Conservation (phyloP, 2,797 vertebrate species). For the Channallabes apus region DNA sequence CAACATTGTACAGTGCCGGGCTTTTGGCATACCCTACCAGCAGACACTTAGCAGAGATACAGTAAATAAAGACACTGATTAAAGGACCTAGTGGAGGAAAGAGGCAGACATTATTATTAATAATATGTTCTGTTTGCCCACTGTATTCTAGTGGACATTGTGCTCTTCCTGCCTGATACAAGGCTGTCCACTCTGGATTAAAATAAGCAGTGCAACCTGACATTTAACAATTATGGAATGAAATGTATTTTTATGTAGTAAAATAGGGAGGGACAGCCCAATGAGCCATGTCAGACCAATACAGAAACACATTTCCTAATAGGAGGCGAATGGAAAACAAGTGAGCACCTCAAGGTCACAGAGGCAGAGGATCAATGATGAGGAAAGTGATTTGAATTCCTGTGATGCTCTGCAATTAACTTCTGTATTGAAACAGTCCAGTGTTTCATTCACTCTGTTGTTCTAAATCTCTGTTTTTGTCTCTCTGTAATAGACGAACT, state of each 20-base stretch:
- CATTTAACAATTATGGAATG: not conserved
- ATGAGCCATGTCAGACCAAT: not conserved
- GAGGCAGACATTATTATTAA: not conserved
- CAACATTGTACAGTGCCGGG: not conserved
- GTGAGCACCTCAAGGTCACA: not conserved
- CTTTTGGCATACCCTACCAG: not conserved
- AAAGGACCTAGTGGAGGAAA: not conserved
- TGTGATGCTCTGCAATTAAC: slow-evolving; percentile 6
- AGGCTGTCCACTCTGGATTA: not conserved
- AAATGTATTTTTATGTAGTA: not conserved
- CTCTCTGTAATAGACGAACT: not conserved
- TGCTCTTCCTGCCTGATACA: not conserved
- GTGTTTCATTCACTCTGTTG: not conserved
- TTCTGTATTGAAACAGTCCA: not conserved
- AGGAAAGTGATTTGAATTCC: slow-evolving; percentile 24
- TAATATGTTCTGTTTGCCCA: not conserved
- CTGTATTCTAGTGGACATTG: not conserved
- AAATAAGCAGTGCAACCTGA: not conserved
- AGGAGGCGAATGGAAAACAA: not conserved
- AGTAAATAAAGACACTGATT: not conserved
- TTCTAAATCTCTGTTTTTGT: not conserved
- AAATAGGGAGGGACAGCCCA: not conserved
- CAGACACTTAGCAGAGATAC: not conserved
- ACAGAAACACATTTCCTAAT: not conserved
- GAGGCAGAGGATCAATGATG: not conserved